Percentiles rank a stretch among this genome's conserved stretches.
These are phyloP conservation scores for Pseudomugil gertrudae DNA, from an alignment of 2,797 vertebrate species.

Conservation along the genomic window DNA sequence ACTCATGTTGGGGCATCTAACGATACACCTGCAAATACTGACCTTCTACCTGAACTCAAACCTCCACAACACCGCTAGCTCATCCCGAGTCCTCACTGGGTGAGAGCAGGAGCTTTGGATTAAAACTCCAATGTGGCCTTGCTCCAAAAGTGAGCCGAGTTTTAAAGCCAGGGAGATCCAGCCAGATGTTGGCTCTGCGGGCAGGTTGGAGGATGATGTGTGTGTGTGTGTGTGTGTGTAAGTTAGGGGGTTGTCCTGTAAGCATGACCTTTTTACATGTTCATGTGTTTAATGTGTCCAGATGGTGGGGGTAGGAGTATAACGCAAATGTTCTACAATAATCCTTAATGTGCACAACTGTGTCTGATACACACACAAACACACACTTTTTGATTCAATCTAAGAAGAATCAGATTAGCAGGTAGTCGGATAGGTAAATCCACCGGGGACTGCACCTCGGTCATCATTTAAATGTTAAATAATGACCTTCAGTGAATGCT, in stretches of 20 bases:
- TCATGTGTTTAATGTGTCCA: slow-evolving; percentile 15
- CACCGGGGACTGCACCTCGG: neutral
- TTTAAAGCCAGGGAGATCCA: slow-evolving; percentile 38
- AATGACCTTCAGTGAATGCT: slow-evolving; percentile 6
- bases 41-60: neutral
- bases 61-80: too few relatives aligned
- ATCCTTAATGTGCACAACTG: slow-evolving; percentile 5
- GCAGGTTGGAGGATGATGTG: neutral
- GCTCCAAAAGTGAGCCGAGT: slow-evolving; percentile 38
- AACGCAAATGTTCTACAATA: slow-evolving; percentile 32
- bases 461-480: slow-evolving; percentile 6
- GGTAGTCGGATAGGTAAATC: neutral
- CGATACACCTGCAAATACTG: neutral
- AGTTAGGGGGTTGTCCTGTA: slow-evolving; percentile 3
- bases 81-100: neutral
- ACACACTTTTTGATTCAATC: neutral
- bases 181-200: slow-evolving; percentile 58
- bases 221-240: slow-evolving; percentile 1
- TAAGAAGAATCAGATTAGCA: neutral
- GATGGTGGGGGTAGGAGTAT: neutral
- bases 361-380: neutral
- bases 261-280: slow-evolving; percentile 26
- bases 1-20: neutral
- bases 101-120: slow-evolving; percentile 45
- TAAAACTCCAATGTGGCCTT: slow-evolving; percentile 47